Evolutionary conservation across 1,140 invertebrate genomes (phyloP).

Genomic region (Bombus vancouverensis): DNA sequence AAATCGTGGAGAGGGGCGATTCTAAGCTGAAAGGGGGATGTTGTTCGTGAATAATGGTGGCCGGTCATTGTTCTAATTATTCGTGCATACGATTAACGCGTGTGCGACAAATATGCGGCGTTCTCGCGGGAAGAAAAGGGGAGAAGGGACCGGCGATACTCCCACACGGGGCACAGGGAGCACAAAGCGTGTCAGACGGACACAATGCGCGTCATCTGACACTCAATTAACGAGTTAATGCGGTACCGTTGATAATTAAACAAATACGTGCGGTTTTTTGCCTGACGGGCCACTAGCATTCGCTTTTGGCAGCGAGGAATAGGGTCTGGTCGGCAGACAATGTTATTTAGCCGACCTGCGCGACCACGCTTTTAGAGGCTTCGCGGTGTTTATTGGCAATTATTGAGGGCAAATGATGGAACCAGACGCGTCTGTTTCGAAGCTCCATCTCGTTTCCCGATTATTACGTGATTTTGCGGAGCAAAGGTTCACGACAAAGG

Average conservation of each 20-base stretch:
- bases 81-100: constrained; percentile 82
- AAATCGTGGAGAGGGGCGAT: not conserved
- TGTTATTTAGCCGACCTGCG: not conserved
- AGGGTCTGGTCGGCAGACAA: not conserved
- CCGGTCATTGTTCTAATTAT: constrained; percentile 81
- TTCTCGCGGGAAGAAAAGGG: constrained; percentile 49
- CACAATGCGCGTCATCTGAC: constrained; percentile 81
- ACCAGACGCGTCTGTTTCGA: not conserved
- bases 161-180: constrained; percentile 53
- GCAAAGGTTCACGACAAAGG: not conserved
- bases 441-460: not conserved
- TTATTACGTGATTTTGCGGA: not conserved
- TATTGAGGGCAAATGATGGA: not conserved
- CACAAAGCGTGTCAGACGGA: constrained; percentile 80
- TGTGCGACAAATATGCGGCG: constrained; percentile 64
- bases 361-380: not conserved
- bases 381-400: not conserved
- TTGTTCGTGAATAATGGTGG: constrained; percentile 79
- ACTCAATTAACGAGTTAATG: constrained; percentile 83
- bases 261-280: constrained; percentile 76
- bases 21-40: constrained; percentile 55
- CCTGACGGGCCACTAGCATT: constrained; percentile 17
- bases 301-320: constrained; percentile 15
- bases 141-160: constrained; percentile 54
- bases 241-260: constrained; percentile 82